A percentile compares a stretch with the other conserved stretches of the same genome.
Conservation (phyloP, 2,888 invertebrate genomes). For the Sphecodes monilicornis region DNA sequence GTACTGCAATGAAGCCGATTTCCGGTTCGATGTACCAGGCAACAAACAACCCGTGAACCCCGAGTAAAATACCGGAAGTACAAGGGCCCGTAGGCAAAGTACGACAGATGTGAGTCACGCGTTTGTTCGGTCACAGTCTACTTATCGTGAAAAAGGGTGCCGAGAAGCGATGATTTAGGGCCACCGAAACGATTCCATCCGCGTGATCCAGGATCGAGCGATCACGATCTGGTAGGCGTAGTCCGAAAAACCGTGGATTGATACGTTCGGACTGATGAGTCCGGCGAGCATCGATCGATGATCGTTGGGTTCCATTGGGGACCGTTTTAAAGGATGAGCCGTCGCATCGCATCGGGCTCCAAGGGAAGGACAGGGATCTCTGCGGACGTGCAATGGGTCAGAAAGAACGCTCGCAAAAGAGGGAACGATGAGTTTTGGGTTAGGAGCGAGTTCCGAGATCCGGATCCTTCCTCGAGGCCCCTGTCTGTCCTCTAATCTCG, state of each 20-base stretch:
- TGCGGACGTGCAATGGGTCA: slow-evolving; percentile 71
- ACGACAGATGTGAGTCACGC: slow-evolving; percentile 27
- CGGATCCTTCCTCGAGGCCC: slow-evolving; percentile 55
- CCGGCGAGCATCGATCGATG: slow-evolving; percentile 51
- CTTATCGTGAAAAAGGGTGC: slow-evolving; percentile 12
- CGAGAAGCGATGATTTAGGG: slow-evolving; percentile 10
- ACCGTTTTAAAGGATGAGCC: slow-evolving; percentile 59
- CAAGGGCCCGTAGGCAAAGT: background rate
- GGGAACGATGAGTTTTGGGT: slow-evolving; percentile 55
- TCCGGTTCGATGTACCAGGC: background rate
- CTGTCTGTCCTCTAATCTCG: slow-evolving; percentile 66
- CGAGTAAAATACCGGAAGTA: background rate
- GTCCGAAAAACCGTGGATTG: slow-evolving; percentile 64
- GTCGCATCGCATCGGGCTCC: slow-evolving; percentile 56
- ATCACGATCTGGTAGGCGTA: slow-evolving; percentile 42
- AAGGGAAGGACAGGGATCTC: slow-evolving; percentile 48
- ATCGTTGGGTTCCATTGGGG: slow-evolving; percentile 62
- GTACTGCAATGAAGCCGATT: background rate
- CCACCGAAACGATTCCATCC: slow-evolving; percentile 27
- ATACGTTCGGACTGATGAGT: slow-evolving; percentile 67
- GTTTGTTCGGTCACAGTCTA: slow-evolving; percentile 21
- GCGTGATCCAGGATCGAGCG: slow-evolving; percentile 30
- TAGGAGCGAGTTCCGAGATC: slow-evolving; percentile 56
- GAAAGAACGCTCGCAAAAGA: slow-evolving; percentile 42
- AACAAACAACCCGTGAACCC: background rate